Evolutionary conservation across 30 jellyfish, hydroid and myxozoan species (phyloP), one percentile per base, ranked within the genome.

Genomic region (Catostylus mosaicus): DNA sequence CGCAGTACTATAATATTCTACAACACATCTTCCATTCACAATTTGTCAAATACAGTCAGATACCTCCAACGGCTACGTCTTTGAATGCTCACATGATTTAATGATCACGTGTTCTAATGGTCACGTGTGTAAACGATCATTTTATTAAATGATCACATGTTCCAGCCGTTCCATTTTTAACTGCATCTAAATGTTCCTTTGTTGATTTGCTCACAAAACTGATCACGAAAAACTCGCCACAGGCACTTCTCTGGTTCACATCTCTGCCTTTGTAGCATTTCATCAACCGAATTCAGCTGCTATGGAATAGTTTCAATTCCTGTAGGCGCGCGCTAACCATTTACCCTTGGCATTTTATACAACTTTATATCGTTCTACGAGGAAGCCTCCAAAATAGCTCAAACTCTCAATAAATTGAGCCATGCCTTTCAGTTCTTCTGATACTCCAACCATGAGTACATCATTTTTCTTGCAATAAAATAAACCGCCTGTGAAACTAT

Each of bases 321-420:
- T 7, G 3, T 48, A 2, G 63, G 63, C 20, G 20, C 20, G 63
- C 3, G 63, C 63, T 16, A 9, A 4, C 27, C 24, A 48, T 9
- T 16, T 16, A 48, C 14, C 20, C 63, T 7, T 4, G 14, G 63
- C 63, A 59, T 23, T 26, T n/a, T 65, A 38, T 40, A 9, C 43
- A 46, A 34, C 80, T 14, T 52, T 43, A 19, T 54, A 59, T 63
- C 88, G 60, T 40, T 84, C 78, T 64, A 84, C 70, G 50, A 84
- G 79, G 77, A 3, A 84, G 23, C 84, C 94, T 8, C 94, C 94
- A 38, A 84, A 84, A 68, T 84, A 84, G 59, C 88, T 84, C 1
- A 63, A 40, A 20, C 65, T 38, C 66, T 84, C 94, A 3, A 75
- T 52, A 62, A 56, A 73, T 67, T 31, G 48, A 26, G 82, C 94